Evolutionary conservation across 1,140 invertebrate species (phyloP), one percentile per base, ranked within the genome.

Genomic region (Onthophagus taurus): DNA sequence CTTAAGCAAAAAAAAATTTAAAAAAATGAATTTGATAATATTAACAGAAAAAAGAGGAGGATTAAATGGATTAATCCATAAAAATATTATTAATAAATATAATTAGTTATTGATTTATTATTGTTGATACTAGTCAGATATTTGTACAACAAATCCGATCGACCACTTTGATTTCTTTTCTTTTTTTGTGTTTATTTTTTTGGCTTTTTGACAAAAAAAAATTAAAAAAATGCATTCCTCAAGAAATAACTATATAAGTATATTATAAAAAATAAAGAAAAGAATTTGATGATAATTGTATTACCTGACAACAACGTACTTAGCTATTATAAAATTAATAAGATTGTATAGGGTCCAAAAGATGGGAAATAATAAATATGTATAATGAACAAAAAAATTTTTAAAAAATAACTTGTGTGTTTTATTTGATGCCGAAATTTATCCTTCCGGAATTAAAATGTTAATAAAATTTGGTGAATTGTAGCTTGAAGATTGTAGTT

Each of bases 301-400:
- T 63, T 65, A 65, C 63, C 63, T 65, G 63, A 65, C 59, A n/a
- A n/a, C n/a, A 63, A 65, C 61, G 61, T 65, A 65, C 63, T 65
- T 65, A 65, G 63, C 53, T 63, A 62, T 65, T 62, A 37, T 53
- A 60, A 63, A n/a, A n/a, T n/a, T n/a, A n/a, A n/a, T n/a, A n/a
- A n/a, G n/a, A n/a, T 59, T 65, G 63, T 65, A 65, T 65, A 65
- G 63, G 63, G 63, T 65, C 63, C 63, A 65, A 65, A 65, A 61
- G 63, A 65, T 65, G 63, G 63, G 61, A 65, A 64, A 63, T 64
- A n/a, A n/a, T n/a, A 64, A 64, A 64, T 60, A 64, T 62, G 57
- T 64, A 61, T 60, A 56, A 58, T 56, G 60, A 55, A 42, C 41
- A 37, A 37, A 37, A 19, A 12, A n/a, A n/a, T n/a, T n/a, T n/a